Base-by-base conservation (phyloP, 2,888 invertebrate species). In the Sinohyriopsis cumingii region DNA sequence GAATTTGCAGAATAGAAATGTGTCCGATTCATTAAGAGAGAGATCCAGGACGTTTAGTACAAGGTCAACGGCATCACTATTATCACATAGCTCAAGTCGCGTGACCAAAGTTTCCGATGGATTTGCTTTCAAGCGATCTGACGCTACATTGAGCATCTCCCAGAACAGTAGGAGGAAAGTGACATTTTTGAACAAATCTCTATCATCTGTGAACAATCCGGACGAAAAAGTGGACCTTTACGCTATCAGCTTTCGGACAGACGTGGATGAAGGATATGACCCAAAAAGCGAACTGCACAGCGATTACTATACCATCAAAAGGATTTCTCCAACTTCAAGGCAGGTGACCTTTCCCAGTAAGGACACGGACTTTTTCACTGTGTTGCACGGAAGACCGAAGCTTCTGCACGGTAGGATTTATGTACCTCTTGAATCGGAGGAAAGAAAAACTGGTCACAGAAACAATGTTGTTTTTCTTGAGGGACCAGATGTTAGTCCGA, bases 291-390 rank as follows among this genome's bases (percentile, higher is more conserved):
- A 82, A 45, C 60, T 75, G 1, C 78, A 74, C 54, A 78, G 75
- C 62, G 83, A 83, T 59, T 74, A 76, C 56, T 80, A 75, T 69
- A 73, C 72, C 62, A 70, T 80, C n/a, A 80, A 79, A 65, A 71
- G 80, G 20, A 59, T 80, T 22, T 69, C 65, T 59, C 60, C 72
- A 6, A 72, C 63, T 67, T 63, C 75, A 24, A 71, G 77, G 60
- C 77, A 77, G 22, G 77, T 77, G 57, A 68, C 71, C 15, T 77
- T 77, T 68, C 77, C 77, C 4, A 75, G 72, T 68, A 55, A 63
- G 5, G 69, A 69, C 67, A 59, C 55, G 2, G 75, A 75, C 22
- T 77, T 77, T 68, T 71, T 55, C 19, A 67, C 77, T 5, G 71
- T 77, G 18, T 60, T 77, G n/a, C 77, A 77, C 55, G 77, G 77